Conservation (phyloP, 1,140 invertebrate genomes). For the Latrodectus geometricus region DNA sequence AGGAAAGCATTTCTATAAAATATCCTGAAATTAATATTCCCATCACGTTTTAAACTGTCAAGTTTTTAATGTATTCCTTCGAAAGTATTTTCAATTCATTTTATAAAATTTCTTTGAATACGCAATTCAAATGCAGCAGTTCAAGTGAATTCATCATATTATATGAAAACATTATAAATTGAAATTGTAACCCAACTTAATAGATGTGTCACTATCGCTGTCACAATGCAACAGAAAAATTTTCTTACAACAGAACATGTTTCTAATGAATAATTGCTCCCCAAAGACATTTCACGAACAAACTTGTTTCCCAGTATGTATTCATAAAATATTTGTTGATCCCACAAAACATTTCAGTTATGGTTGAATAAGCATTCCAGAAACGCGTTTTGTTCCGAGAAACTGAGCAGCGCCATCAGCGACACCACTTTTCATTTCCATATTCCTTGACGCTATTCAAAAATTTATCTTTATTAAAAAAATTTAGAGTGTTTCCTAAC, state of each 20-base stretch:
- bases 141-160: too few relatives aligned
- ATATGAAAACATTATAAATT: too few relatives aligned
- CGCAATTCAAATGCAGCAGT: too few relatives aligned
- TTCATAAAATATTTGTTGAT: background rate
- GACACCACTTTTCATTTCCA: background rate
- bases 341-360: background rate
- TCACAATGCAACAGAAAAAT: background rate
- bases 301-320: background rate
- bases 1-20: too few relatives aligned
- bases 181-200: background rate
- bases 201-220: background rate
- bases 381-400: background rate
- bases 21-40: too few relatives aligned
- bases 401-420: background rate
- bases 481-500: background rate
- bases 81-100: too few relatives aligned
- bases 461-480: slow-evolving; percentile 6
- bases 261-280: background rate
- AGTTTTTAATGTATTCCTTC: too few relatives aligned
- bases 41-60: too few relatives aligned
- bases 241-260: background rate
- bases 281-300: background rate
- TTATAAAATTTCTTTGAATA: too few relatives aligned
- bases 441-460: slow-evolving; percentile 11
- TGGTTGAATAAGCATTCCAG: slow-evolving; percentile 4